Percentiles rank a stretch among this genome's conserved stretches.
Conservation (phyloP, 2,888 invertebrate species). For the Helobdella robusta region DNA sequence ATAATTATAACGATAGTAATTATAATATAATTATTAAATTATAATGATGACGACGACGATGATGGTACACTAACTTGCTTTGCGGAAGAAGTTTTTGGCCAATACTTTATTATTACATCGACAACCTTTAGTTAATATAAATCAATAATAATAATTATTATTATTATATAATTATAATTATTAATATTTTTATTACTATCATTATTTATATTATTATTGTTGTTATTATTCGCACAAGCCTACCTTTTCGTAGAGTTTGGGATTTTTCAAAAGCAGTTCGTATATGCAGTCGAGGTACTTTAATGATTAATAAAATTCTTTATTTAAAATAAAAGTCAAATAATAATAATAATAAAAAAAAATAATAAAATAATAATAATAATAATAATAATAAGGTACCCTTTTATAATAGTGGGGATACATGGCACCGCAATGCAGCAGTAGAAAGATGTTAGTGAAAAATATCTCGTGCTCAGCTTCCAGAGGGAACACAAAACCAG, state of each 20-base stretch:
- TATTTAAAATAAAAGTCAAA: background rate
- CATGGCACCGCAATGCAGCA: slow-evolving; percentile 18
- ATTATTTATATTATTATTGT: too few species aligned
- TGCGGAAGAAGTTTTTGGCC: slow-evolving; percentile 13
- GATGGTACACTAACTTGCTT: slow-evolving; percentile 7
- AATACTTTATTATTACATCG: slow-evolving; percentile 2
- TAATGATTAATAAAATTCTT: background rate
- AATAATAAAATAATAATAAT: background rate
- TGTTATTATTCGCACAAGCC: too few species aligned
- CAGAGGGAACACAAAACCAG: slow-evolving; percentile 18
- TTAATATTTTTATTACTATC: too few species aligned
- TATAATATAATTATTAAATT: too few species aligned
- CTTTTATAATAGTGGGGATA: slow-evolving; percentile 12
- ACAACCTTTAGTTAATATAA: background rate
- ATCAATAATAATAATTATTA: too few species aligned
- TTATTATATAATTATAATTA: too few species aligned
- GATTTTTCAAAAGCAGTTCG: slow-evolving; percentile 16
- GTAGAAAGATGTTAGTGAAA: slow-evolving; percentile 11
- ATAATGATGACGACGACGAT: background rate
- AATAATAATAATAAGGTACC: background rate
- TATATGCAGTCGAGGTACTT: slow-evolving; percentile 19
- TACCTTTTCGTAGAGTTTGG: background rate
- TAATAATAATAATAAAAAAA: background rate
- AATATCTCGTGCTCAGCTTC: slow-evolving; percentile 7
- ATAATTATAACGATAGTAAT: too few species aligned